Percentiles rank a stretch among this genome's conserved stretches.
phyloP scores from a whole-genome alignment of 2,797 vertebrate species.

The Apodemus agrarius region DNA sequence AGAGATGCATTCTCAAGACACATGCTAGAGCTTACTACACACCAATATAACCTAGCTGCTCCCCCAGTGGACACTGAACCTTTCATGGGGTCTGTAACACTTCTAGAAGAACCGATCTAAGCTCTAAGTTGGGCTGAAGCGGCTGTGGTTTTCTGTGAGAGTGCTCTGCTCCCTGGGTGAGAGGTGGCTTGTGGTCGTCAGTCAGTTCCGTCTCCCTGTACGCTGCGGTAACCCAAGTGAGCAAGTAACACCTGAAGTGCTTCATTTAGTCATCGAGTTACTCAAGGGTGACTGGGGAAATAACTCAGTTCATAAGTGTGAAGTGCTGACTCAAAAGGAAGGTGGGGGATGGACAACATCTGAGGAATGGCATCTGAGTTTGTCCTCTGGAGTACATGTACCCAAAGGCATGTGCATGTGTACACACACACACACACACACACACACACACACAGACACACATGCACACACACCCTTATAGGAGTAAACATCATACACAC shows the following conservation, averaged over 20 bases:
- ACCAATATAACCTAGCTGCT: not conserved
- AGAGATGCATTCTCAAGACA: not conserved
- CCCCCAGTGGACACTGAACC: not conserved
- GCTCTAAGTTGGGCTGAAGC: not conserved
- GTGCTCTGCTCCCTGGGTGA: not conserved
- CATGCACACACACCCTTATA: too few relatives aligned
- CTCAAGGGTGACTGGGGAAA: not conserved
- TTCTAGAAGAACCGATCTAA: slow-evolving; percentile 11
- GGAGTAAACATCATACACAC: too few relatives aligned
- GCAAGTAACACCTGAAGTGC: not conserved
- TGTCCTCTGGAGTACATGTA: not conserved
- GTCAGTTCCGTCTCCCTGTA: not conserved
- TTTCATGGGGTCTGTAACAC: not conserved
- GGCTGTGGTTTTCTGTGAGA: not conserved
- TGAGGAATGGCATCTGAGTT: not conserved
- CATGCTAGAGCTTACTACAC: not conserved
- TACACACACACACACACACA: not conserved
- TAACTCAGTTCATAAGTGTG: not conserved
- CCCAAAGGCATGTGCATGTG: not conserved
- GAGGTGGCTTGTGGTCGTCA: not conserved
- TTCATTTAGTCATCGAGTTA: not conserved
- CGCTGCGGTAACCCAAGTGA: not conserved
- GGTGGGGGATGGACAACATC: not conserved
- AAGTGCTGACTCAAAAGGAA: not conserved
- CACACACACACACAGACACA: too few relatives aligned